Conservation (phyloP, 2,113 vertebrate species). For the Nycticorax nycticorax region DNA sequence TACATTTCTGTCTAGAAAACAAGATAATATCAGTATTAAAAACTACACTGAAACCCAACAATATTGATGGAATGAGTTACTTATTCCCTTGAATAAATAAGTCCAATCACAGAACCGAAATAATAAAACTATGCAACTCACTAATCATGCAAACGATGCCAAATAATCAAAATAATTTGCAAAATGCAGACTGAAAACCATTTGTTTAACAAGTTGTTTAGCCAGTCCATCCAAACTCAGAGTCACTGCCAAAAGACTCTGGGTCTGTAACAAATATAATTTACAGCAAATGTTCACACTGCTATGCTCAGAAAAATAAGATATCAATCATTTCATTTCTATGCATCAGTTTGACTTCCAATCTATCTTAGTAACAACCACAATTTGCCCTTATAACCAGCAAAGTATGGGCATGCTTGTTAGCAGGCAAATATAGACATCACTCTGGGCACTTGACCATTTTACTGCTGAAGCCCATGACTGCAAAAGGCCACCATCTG, state of each 20-base stretch:
- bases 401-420: not conserved
- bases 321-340: not conserved
- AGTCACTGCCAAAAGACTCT: conserved; percentile 5
- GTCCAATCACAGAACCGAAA: conserved; percentile 4
- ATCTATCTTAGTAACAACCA: not conserved
- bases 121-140: not conserved
- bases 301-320: not conserved
- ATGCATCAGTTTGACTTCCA: not conserved
- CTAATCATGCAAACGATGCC: not conserved
- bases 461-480: not conserved
- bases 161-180: conserved; percentile 26
- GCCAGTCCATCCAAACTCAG: conserved; percentile 5
- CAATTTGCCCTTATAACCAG: not conserved
- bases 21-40: not conserved
- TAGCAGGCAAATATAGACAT: not conserved
- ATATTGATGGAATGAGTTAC: not conserved
- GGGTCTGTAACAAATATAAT: conserved; percentile 12
- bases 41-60: not conserved
- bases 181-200: not conserved
- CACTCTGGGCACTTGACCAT: accelerated
- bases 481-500: not conserved
- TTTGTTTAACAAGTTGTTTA: conserved; percentile 9
- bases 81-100: not conserved
- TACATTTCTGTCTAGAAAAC: not conserved
- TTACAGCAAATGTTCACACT: conserved; percentile 15